These are phyloP conservation scores for Andrena trimmerana DNA, from an alignment of 2,888 invertebrate genomes.

Conservation along the genomic window DNA sequence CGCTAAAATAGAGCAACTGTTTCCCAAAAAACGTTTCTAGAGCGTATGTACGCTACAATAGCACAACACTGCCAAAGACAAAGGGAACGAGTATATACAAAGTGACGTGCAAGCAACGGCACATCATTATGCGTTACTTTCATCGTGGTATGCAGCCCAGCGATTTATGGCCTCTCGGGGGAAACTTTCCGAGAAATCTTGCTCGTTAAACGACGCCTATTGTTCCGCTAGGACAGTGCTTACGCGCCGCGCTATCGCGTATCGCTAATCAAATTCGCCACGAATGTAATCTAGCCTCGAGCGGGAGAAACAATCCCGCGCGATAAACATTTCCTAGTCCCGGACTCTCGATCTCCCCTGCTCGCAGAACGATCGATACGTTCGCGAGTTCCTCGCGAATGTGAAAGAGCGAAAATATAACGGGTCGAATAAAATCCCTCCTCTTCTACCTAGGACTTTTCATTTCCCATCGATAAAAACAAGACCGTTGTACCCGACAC, in stretches of 20 bases:
- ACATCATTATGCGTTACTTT: slow-evolving; percentile 29
- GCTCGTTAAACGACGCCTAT: slow-evolving; percentile 39
- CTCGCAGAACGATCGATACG: slow-evolving; percentile 13
- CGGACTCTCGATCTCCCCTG: neutral
- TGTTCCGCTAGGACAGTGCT: slow-evolving; percentile 45
- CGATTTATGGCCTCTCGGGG: slow-evolving; percentile 30
- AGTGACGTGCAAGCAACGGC: neutral
- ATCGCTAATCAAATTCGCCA: slow-evolving; percentile 28
- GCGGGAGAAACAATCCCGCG: slow-evolving; percentile 6
- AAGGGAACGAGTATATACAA: neutral
- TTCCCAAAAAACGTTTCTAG: neutral
- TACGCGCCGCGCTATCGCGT: slow-evolving; percentile 25
- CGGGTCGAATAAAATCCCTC: slow-evolving; percentile 31
- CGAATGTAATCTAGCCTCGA: slow-evolving; percentile 2
- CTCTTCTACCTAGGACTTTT: neutral
- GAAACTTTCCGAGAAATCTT: slow-evolving; percentile 50
- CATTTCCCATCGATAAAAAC: slow-evolving; percentile 25
- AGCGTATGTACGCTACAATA: neutral
- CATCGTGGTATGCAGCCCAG: slow-evolving; percentile 2
- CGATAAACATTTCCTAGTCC: slow-evolving; percentile 5
- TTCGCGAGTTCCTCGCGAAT: neutral
- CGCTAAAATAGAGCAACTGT: neutral
- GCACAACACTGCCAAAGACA: neutral
- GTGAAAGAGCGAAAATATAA: neutral
- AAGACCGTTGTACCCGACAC: slow-evolving; percentile 41